Evolutionary conservation across 2,888 invertebrate species (phyloP).

Genomic region (Agrotis clavis): DNA sequence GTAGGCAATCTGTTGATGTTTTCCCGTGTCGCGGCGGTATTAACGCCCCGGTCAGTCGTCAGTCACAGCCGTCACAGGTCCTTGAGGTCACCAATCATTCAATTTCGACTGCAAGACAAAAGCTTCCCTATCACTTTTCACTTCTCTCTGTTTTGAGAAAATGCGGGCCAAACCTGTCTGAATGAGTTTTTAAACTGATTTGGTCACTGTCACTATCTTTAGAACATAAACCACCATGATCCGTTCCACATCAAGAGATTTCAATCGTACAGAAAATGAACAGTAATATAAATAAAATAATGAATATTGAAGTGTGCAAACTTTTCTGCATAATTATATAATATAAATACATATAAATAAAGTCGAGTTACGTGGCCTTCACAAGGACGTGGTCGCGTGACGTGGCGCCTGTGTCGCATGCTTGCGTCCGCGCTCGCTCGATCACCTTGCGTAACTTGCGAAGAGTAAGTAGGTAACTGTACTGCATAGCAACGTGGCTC

Average conservation of each 20-base stretch:
- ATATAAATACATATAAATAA: too few species aligned
- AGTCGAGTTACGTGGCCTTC: constrained; percentile 27
- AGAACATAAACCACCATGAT: background rate
- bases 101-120: too few species aligned
- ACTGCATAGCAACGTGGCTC: background rate
- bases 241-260: background rate
- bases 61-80: background rate
- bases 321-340: background rate
- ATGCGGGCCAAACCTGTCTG: too few species aligned
- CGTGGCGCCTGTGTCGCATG: constrained; percentile 16
- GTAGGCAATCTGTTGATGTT: constrained; percentile 34
- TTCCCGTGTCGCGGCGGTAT: constrained; percentile 44
- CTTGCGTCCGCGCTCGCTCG: constrained; percentile 22
- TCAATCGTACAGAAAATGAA: background rate
- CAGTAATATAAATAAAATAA: too few species aligned
- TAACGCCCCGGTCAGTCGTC: constrained; percentile 16
- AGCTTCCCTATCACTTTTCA: too few species aligned
- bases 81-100: too few species aligned
- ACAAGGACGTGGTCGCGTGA: constrained; percentile 51
- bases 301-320: background rate
- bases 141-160: too few species aligned
- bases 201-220: too few species aligned
- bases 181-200: too few species aligned
- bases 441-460: constrained; percentile 33
- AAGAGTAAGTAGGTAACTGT: constrained; percentile 34